Conservation (phyloP, 2,113 vertebrate species). For the Otocyon megalotis region DNA sequence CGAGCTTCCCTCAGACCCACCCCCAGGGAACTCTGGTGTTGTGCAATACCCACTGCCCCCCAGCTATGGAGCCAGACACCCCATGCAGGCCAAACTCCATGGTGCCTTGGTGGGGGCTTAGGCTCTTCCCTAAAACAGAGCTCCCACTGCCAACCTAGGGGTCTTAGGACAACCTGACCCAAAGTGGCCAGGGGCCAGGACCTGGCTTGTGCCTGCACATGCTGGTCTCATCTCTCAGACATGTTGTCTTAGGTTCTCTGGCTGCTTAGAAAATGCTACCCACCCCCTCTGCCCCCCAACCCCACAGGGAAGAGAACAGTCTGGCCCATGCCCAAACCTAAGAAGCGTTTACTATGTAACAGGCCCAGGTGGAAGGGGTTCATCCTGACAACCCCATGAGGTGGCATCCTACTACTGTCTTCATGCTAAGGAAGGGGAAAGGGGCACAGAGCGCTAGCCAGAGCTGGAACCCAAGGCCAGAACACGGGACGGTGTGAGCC, state of each 20-base stretch:
- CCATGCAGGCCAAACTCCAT: background rate
- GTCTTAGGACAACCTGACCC: background rate
- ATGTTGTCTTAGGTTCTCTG: background rate
- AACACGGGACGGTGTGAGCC: background rate
- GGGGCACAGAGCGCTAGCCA: background rate
- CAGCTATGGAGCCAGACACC: background rate
- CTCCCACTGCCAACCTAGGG: background rate
- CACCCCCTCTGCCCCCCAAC: background rate
- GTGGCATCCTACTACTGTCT: fast-evolving
- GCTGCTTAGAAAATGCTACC: background rate
- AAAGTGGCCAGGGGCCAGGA: background rate
- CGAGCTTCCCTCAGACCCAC: background rate
- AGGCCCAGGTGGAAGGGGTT: background rate
- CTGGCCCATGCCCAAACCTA: background rate
- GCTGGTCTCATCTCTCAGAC: background rate
- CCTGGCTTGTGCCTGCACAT: background rate
- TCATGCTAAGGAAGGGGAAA: background rate
- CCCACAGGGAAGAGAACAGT: background rate
- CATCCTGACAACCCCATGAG: background rate
- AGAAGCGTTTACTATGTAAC: background rate
- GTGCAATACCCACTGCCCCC: too few species aligned
- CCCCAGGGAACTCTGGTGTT: background rate
- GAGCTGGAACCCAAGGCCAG: background rate
- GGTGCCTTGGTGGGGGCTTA: background rate
- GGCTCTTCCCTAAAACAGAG: background rate